Conservation (phyloP, 2,888 invertebrate genomes). For the Acrocyrtus sp. region DNA sequence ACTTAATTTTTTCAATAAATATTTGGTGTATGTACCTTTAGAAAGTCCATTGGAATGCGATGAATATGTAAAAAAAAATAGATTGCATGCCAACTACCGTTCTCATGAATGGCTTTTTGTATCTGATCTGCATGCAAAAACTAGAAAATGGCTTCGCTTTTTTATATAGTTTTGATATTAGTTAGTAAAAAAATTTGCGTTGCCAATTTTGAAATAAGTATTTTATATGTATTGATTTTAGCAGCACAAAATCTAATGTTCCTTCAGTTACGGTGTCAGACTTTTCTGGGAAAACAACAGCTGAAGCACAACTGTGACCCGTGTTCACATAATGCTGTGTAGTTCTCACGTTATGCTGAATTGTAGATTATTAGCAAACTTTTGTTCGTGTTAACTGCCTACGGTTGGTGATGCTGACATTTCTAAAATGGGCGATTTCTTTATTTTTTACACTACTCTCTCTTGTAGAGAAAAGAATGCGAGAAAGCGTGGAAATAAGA, state of each 20-base stretch:
- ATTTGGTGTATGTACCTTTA: no score
- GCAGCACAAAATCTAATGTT: conserved; percentile 42
- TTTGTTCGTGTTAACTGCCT: no score
- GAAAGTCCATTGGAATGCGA: no score
- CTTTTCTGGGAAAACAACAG: conserved; percentile 45
- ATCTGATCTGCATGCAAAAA: neutral
- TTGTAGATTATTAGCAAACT: neutral
- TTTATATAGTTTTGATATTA: neutral
- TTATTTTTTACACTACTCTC: neutral
- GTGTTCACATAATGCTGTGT: conserved; percentile 34
- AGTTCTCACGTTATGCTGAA: conserved; percentile 17
- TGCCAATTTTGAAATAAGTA: conserved; percentile 1
- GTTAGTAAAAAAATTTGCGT: neutral
- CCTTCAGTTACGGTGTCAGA: conserved; percentile 47
- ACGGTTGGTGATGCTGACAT: no score
- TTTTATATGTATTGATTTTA: conserved; percentile 33
- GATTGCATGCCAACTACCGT: no score
- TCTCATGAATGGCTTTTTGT: conserved; percentile 1
- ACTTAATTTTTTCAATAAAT: neutral
- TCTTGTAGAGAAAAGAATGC: conserved; percentile 66
- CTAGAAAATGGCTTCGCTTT: conserved; percentile 4
- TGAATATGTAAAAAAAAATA: no score
- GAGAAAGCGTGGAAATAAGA: conserved; percentile 78
- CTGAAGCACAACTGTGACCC: conserved; percentile 40
- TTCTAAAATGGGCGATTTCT: no score